Base-by-base conservation (phyloP, 1,140 invertebrate genomes). In the Pseudomyrmex pallidus region DNA sequence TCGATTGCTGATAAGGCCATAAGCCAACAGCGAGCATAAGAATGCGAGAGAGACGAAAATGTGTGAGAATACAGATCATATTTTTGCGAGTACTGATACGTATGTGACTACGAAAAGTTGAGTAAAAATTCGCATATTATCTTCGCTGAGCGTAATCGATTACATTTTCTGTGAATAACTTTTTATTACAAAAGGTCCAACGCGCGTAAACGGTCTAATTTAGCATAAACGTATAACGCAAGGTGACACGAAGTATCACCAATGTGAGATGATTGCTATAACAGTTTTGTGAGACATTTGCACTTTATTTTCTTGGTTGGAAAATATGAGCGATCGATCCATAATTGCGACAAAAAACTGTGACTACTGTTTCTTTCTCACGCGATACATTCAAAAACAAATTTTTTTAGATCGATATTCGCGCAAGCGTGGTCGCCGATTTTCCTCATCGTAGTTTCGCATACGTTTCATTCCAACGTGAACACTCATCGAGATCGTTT, bases 21-120 rank as follows among this genome's bases (percentile, higher is more conserved):
- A 74, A 74, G 20, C 57, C 72, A 74, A 74, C 3, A 15, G 4
- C 9, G 15, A 74, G 56, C 13, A 74, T 13, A 61, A 74, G 72
- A 62, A 74, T 25, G 7, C 57, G 57, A n/a, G 5, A 9, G 8
- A 17, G 15, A 17, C 20, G 9, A 2, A 59, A 59, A 20, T 59
- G 57, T 20, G 15, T 20, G 5, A 20, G 57, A 17, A 59, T 20
- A 17, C 2, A 59, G n/a, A 59, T 59, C 57, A 59, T 59, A 59
- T 59, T 17, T 59, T 17, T 59, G n/a, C 5, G 20, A 59, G 17
- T 20, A 7, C 8, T 8, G n/a, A 20, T n/a, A 59, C 20, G 57
- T 17, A 20, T 59, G 9, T 59, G 17, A 59, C 57, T 59, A 17
- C 8, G 57, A 20, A 22, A 59, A 52, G 7, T 8, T 59, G 5